Conservation (phyloP, 2,797 vertebrate species). For the Sphenopsis melanotis region DNA sequence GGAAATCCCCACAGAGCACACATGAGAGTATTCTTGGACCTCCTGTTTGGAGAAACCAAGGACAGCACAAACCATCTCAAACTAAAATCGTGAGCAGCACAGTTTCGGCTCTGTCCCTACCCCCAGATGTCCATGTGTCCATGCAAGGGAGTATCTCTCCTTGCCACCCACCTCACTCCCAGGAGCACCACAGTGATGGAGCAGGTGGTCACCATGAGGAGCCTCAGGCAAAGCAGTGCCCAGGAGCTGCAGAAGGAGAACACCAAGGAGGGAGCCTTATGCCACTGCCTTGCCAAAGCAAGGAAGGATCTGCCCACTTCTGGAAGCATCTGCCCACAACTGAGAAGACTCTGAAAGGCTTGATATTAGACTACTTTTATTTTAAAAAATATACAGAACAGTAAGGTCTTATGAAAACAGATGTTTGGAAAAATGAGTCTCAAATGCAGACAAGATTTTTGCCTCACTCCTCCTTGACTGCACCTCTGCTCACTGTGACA, state of each 20-base stretch:
- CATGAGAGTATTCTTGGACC: neutral
- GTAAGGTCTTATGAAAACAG: neutral
- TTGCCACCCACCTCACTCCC: too few relatives aligned
- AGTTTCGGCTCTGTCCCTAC: neutral
- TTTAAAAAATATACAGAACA: neutral
- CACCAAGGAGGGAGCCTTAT: neutral
- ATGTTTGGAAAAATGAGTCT: neutral
- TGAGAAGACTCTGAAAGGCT: neutral
- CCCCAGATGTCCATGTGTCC: neutral
- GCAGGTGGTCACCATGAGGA: rapidly evolving
- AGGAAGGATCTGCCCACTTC: neutral
- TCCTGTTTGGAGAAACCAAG: neutral
- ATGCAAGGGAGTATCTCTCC: rapidly evolving
- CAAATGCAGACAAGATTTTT: neutral
- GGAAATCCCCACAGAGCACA: neutral
- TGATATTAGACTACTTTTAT: neutral
- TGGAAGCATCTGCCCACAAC: neutral
- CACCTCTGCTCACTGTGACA: neutral
- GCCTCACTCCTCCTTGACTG: neutral
- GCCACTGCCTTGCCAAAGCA: neutral
- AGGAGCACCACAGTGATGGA: neutral
- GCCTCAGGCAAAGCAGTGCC: neutral
- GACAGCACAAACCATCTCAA: neutral
- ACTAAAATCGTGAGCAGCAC: neutral
- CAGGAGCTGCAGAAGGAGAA: neutral